These are phyloP conservation scores for Drosophila sordidula DNA, from an alignment of 2,888 invertebrate species.

Conservation along the genomic window DNA sequence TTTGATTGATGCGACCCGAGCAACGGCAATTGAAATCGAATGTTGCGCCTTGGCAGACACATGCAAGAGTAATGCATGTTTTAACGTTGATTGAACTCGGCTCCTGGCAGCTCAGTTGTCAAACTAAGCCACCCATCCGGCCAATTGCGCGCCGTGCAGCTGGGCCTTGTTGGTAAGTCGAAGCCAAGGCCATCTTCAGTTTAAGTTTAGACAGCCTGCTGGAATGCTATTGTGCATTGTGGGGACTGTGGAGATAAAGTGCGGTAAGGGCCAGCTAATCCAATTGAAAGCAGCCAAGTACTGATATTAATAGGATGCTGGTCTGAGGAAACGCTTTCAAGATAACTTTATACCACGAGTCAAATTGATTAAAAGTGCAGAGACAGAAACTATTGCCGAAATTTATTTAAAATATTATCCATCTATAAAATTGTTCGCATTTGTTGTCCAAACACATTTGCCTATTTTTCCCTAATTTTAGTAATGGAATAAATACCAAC, in stretches of 20 bases:
- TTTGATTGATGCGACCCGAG: slow-evolving; percentile 65
- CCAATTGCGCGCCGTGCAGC: background rate
- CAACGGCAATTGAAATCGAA: slow-evolving; percentile 47
- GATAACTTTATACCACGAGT: too few species aligned
- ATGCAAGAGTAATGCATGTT: slow-evolving; percentile 27
- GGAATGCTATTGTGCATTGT: too few species aligned
- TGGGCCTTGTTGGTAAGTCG: background rate
- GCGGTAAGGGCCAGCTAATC: too few species aligned
- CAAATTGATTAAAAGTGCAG: too few species aligned
- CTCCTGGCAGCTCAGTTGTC: background rate
- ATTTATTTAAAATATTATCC: too few species aligned
- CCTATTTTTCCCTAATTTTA: background rate
- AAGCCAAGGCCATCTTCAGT: background rate
- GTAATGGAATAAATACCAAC: background rate
- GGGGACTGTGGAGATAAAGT: background rate
- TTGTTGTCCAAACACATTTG: background rate
- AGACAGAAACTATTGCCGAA: too few species aligned
- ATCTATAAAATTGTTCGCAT: too few species aligned
- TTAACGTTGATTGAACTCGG: slow-evolving; percentile 2
- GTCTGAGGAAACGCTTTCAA: too few species aligned
- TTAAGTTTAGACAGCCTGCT: background rate
- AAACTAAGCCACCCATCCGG: background rate
- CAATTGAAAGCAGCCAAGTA: too few species aligned
- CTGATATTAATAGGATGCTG: too few species aligned
- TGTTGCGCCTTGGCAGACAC: slow-evolving; percentile 22